Conservation (phyloP, 2,113 vertebrate genomes). For the Ictalurus punctatus region DNA sequence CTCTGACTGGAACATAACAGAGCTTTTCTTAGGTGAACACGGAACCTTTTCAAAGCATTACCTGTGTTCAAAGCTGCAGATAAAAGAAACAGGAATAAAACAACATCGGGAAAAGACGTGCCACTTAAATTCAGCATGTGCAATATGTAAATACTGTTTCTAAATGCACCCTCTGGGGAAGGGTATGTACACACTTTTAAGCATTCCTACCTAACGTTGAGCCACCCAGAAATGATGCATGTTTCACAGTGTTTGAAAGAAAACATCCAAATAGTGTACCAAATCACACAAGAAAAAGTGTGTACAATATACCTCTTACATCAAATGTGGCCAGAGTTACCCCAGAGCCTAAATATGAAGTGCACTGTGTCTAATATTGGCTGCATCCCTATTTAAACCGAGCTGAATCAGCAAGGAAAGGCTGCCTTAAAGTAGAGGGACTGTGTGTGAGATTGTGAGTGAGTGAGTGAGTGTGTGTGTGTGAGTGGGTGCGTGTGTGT, state of each 20-base stretch:
- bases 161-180: not conserved
- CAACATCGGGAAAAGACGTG: not conserved
- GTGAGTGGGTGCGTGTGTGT: too few relatives aligned
- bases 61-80: constrained; percentile 49
- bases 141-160: constrained; percentile 5
- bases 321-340: not conserved
- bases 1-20: constrained; percentile 54
- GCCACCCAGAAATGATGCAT: not conserved
- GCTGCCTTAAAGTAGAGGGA: too few relatives aligned
- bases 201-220: not conserved
- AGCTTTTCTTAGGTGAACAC: constrained; percentile 56
- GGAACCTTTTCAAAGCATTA: constrained; percentile 52
- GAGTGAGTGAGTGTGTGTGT: too few relatives aligned
- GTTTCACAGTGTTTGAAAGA: not conserved
- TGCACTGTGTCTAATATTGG: not conserved
- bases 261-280: not conserved
- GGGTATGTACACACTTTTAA: not conserved
- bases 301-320: not conserved
- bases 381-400: too few relatives aligned
- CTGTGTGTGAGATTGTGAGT: too few relatives aligned
- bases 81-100: constrained; percentile 44
- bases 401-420: too few relatives aligned
- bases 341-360: not conserved
- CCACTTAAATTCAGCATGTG: not conserved
- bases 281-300: not conserved